Percentiles rank a stretch among this genome's conserved stretches.
These are phyloP conservation scores for Lepeophtheirus nordmannii DNA, from an alignment of 2,888 invertebrate genomes.

Conservation along the genomic window DNA sequence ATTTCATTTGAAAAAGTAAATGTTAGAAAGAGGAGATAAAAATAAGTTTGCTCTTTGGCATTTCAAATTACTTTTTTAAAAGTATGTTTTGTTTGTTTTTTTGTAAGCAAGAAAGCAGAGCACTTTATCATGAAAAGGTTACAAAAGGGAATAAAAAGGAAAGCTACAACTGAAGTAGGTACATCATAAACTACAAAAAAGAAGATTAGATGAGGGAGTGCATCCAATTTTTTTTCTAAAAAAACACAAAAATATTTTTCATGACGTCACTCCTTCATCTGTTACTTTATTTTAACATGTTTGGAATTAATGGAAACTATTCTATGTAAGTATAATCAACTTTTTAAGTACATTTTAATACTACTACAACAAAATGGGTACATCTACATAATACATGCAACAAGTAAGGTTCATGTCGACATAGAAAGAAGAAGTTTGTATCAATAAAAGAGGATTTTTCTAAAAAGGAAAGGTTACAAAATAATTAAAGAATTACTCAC, in stretches of 20 bases:
- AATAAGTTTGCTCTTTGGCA: background rate
- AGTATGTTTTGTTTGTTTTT: background rate
- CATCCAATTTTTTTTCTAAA: too few species aligned
- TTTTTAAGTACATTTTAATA: too few species aligned
- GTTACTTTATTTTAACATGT: too few species aligned
- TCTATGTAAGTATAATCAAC: too few species aligned
- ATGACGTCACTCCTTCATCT: too few species aligned
- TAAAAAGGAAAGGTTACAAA: constrained; percentile 17
- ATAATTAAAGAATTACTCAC: constrained; percentile 3
- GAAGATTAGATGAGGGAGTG: background rate
- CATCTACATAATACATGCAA: too few species aligned
- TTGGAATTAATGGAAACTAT: too few species aligned
- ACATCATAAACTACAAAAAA: constrained; percentile 7
- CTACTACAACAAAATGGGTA: too few species aligned
- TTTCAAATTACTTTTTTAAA: background rate
- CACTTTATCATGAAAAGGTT: background rate
- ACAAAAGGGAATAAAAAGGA: background rate
- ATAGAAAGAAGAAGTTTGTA: too few species aligned
- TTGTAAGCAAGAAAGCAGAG: background rate
- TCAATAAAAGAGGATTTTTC: constrained; percentile 7
- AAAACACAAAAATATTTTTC: too few species aligned
- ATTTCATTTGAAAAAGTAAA: background rate
- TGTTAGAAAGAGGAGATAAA: background rate
- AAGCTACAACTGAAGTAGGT: constrained; percentile 10
- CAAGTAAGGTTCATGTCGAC: too few species aligned